A percentile compares a stretch with the other conserved stretches of the same genome.
Evolutionary conservation across 1,140 invertebrate genomes (phyloP).

Genomic region (Macrobrachium nipponense): DNA sequence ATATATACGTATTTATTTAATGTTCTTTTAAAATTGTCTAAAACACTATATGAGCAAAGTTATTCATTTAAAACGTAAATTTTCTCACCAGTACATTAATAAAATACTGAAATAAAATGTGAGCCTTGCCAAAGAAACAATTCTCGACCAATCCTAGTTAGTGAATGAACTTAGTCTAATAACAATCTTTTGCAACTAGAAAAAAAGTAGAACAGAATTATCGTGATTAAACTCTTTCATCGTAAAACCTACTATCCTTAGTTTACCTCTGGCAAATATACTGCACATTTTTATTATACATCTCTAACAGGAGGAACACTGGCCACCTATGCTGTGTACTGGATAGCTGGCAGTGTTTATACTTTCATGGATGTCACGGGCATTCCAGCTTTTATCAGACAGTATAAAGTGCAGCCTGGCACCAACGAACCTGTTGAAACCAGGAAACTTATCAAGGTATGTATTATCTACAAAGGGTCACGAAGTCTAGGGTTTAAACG

Average conservation of each 20-base stretch:
- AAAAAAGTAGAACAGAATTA: too few relatives aligned
- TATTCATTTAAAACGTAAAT: too few relatives aligned
- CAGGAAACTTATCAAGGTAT: slow-evolving; percentile 74
- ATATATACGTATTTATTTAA: neutral
- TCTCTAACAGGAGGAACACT: slow-evolving; percentile 72
- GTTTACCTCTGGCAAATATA: neutral
- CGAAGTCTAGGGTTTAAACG: too few relatives aligned
- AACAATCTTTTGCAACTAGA: too few relatives aligned
- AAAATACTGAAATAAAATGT: too few relatives aligned
- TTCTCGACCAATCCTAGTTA: too few relatives aligned
- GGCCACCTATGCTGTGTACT: slow-evolving; percentile 78
- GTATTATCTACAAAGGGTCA: neutral
- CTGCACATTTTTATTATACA: neutral
- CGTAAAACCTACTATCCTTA: neutral
- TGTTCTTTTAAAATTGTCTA: too few relatives aligned
- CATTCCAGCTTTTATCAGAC: slow-evolving; percentile 76
- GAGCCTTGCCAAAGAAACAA: too few relatives aligned
- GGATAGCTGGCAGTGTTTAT: slow-evolving; percentile 81
- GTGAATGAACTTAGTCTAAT: too few relatives aligned
- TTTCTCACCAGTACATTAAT: too few relatives aligned
- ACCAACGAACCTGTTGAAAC: slow-evolving; percentile 82
- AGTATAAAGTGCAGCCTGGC: slow-evolving; percentile 87
- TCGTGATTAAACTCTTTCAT: too few relatives aligned
- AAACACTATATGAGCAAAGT: too few relatives aligned
- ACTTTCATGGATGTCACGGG: slow-evolving; percentile 81